phyloP scores from a whole-genome alignment of 1,140 invertebrate genomes.

The Pseudobourletiella spinata region DNA sequence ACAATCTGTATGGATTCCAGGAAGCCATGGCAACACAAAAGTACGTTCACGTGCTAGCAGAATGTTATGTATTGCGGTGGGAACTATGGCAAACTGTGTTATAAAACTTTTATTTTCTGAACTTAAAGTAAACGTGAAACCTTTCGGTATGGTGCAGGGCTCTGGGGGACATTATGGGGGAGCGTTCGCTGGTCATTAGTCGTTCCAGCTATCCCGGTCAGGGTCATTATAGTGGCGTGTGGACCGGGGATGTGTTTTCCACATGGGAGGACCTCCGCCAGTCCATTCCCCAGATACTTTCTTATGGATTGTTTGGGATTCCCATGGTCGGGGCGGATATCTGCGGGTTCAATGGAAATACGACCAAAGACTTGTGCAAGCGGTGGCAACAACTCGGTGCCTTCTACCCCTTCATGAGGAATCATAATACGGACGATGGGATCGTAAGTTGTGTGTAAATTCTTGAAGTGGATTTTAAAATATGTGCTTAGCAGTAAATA shows the following conservation, averaged over 20 bases:
- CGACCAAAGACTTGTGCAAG: slow-evolving; percentile 61
- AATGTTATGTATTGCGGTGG: no score
- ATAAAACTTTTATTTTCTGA: no score
- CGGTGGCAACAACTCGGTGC: slow-evolving; percentile 76
- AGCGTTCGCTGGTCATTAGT: slow-evolving; percentile 71
- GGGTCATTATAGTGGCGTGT: slow-evolving; percentile 76
- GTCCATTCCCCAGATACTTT: slow-evolving; percentile 59
- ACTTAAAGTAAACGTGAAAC: no score
- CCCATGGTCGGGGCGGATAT: slow-evolving; percentile 71
- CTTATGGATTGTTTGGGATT: slow-evolving; percentile 70
- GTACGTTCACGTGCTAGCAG: slow-evolving; percentile 51
- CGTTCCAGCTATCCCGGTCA: slow-evolving; percentile 71
- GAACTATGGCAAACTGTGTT: no score
- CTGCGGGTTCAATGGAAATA: slow-evolving; percentile 74
- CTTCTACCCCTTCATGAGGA: slow-evolving; percentile 77
- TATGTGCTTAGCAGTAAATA: neutral
- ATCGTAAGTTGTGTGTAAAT: slow-evolving; percentile 59
- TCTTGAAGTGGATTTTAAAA: neutral
- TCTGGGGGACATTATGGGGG: slow-evolving; percentile 53
- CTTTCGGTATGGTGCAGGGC: slow-evolving; percentile 57
- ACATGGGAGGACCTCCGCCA: slow-evolving; percentile 57
- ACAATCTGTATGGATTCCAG: slow-evolving; percentile 70
- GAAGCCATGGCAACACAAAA: slow-evolving; percentile 65
- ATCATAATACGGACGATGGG: slow-evolving; percentile 66
- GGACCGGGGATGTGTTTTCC: slow-evolving; percentile 75